Base-by-base conservation (phyloP, 1,140 invertebrate species). In the Eciton burchellii region DNA sequence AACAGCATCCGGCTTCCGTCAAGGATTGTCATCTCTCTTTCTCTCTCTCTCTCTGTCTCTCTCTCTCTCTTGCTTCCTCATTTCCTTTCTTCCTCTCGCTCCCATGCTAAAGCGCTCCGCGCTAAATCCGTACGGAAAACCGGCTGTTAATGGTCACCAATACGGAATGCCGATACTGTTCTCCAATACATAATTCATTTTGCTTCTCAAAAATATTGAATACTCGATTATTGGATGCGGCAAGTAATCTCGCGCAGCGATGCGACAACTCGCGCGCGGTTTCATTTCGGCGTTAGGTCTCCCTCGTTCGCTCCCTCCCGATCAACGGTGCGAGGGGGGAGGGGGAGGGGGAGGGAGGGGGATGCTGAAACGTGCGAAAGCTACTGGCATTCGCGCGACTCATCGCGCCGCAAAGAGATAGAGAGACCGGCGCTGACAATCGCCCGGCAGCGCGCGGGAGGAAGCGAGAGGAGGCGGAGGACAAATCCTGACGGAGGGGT, bases 401-500 rank as follows among this genome's bases (percentile, higher is more conserved):
- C 72, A 54, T 81, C 74, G 52, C 21, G 66, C 29, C 65, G 60
- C 9, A 62, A 71, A 52, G 52, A 68, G 81, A 86, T 85, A 86
- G 87, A 88, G 76, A 85, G 79, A 84, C 56, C 87, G 35, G 35
- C 65, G 76, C 87, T 73, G 83, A 41, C 35, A 82, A 71, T 86
- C 74, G 81, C 52, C 47, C 35, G 2, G 35, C 35, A 35, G 35
- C 70, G 77, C 59, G 79, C 81, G 56, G 81, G 82, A 57, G 88
- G 73, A 68, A 70, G 52, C 59, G 56, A 68, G 81, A 76, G 83
- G 35, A 74, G 63, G 43, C 52, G 16, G 82, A 81, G 81, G 52
- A 19, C 24, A 62, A 87, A 82, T 87, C 82, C 91, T 89, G 91
- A 92, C 89, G 90, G 91, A 90, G 90, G 90, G 90, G 88, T 90